Base-by-base conservation (phyloP, 2,888 invertebrate species). In the Syrphus vitripennis region DNA sequence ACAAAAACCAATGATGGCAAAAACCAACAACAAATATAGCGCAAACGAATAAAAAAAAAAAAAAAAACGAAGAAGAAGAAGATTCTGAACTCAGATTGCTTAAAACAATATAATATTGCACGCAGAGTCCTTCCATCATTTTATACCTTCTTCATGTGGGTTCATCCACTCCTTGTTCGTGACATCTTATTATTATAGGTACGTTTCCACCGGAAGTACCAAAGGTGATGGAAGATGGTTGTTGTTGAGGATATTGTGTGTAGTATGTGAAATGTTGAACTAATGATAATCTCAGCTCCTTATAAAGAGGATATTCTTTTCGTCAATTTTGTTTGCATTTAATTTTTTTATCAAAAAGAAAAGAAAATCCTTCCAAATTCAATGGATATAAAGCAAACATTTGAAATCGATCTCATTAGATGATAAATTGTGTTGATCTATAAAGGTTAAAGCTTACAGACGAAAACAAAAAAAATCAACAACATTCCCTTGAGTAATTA, bases 101-200 rank as follows among this genome's bases (percentile, higher is more conserved):
- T 81, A 69, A 81, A 81, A 81, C 74, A 82, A 71, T 72, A 67
- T 67, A 67, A 67, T 50, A 67, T 29, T 42, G 63, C 63, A 63
- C 42, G 63, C 63, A 16, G n/a, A n/a, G 16, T 65, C 14, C 29
- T 65, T 45, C 65, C 45, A 31, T 31, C 34, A 59, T 24, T 40
- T 61, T 24, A 14, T 31, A 21, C 10, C 21, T 21, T n/a, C 31
- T 31, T 34, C 34, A 4, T 24, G 9, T 21, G 50, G 67, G 31
- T 50, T 48, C 29, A 31, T 45, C 12, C 19, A 29, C 37, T 26
- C 42, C 29, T 34, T 50, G 50, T 50, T 67, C 50, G 67, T 67
- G 48, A 67, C 67, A 67, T 67, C 67, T 67, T 67, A 67, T 67
- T 65, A 67, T 67, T 67, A 26, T 50, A 50, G 34, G 50, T 67